Evolutionary conservation across 1,140 invertebrate species (phyloP).

Genomic region (Episyrphus balteatus): DNA sequence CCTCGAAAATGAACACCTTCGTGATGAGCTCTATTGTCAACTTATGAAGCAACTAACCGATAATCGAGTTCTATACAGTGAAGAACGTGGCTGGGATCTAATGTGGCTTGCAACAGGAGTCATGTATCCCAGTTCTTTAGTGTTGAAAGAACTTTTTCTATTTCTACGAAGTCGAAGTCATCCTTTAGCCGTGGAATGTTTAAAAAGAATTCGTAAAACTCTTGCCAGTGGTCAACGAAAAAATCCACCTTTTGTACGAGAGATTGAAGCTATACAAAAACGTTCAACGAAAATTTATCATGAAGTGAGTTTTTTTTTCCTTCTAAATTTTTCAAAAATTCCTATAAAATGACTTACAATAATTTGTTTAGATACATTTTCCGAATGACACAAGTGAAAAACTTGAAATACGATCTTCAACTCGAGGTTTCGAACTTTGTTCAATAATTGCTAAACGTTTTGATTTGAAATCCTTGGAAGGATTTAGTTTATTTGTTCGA

Average conservation of each 20-base stretch:
- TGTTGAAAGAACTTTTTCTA: conserved; percentile 48
- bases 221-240: conserved; percentile 67
- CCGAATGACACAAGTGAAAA: conserved; percentile 87
- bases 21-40: conserved; percentile 90
- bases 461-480: conserved; percentile 62
- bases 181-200: conserved; percentile 68
- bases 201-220: conserved; percentile 71
- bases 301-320: conserved; percentile 49
- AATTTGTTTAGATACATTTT: conserved; percentile 52
- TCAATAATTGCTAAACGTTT: conserved; percentile 65
- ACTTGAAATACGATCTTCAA: conserved; percentile 67
- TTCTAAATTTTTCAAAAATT: neutral
- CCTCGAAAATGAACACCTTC: conserved; percentile 62
- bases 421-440: conserved; percentile 77
- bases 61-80: conserved; percentile 69
- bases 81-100: conserved; percentile 86
- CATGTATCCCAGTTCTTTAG: conserved; percentile 56
- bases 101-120: conserved; percentile 84
- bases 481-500: conserved; percentile 88
- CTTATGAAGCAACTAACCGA: conserved; percentile 88
- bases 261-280: conserved; percentile 91
- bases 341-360: neutral
- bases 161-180: conserved; percentile 72
- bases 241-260: conserved; percentile 83
- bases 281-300: conserved; percentile 91